Evolutionary conservation across 2,797 vertebrate genomes (phyloP), one percentile per base, ranked within the genome.

Genomic region (Coilia nasus): DNA sequence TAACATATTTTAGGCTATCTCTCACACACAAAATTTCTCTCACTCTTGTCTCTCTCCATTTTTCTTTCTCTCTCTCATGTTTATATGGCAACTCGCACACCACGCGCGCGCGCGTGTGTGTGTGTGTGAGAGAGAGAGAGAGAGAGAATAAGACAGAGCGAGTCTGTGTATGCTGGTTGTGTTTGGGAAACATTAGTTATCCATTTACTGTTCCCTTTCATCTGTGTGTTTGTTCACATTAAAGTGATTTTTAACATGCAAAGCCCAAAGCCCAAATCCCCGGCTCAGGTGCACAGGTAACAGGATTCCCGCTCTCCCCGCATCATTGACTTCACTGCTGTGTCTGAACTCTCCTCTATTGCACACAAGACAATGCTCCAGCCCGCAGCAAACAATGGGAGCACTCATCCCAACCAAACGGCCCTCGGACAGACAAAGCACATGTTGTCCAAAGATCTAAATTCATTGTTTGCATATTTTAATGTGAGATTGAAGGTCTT

Each of bases 191-290:
- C 64, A 71, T 71, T 14, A 28, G 64, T 71, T 71, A 71, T 31
- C 64, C 64, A 71, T 71, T 71, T 28, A 71, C 64, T 31, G 25
- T 62, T 44, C 85, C 86, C 91, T 93, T 92, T 93, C 90, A 92
- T 91, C 90, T 93, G 80, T 54, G 80, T 92, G 90, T 93, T 93
- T 92, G 91, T 87, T 90, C 91, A 93, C 93, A 91, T 92, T 90
- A 90, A 91, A 91, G 89, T 15, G 60, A 84, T 84, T 60, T 35
- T 57, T 82, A 82, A 83, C 82, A 82, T 75, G 54, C 46, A 81
- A 54, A 54, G 50, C 50, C 14, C 50, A 54, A 31, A 28, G 25
- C 28, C 25, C 14, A 10, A 2, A 9, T 1, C 50, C 50, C 23
- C 11, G 10, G n/a, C n/a, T n/a, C 60, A 64, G 60, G 60, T 54